Evolutionary conservation across 2,797 vertebrate genomes (phyloP).

Genomic region (Anniella stebbinsi): DNA sequence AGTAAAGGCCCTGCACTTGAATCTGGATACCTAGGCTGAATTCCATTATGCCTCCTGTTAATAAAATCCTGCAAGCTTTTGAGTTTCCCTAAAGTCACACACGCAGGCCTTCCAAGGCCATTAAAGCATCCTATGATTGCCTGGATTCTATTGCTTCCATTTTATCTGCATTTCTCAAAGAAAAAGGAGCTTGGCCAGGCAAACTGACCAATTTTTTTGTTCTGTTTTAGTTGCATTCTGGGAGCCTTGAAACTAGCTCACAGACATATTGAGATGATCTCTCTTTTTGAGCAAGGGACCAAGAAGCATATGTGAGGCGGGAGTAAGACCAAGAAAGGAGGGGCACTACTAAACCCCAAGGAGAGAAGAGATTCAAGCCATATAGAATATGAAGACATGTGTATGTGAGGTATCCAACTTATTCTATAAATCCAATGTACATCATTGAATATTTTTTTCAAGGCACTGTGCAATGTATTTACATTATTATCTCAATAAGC

Average conservation of each 20-base stretch:
- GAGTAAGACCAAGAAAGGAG: neutral
- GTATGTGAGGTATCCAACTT: neutral
- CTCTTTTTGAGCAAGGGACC: neutral
- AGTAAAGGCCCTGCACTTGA: neutral
- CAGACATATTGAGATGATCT: neutral
- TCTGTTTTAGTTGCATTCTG: neutral
- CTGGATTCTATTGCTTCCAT: neutral
- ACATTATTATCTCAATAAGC: neutral
- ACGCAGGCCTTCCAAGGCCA: neutral
- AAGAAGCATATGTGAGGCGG: neutral
- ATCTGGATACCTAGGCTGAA: neutral
- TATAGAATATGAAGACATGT: neutral
- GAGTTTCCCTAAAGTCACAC: neutral
- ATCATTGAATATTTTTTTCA: neutral
- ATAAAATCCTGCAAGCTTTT: constrained; percentile 1
- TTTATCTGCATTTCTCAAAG: neutral
- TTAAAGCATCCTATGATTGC: neutral
- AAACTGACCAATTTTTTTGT: neutral
- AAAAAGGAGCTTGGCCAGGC: neutral
- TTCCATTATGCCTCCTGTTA: neutral
- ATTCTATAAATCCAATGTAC: neutral
- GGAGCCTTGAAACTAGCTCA: neutral
- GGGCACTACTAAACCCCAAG: neutral
- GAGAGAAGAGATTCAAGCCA: neutral
- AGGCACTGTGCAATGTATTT: neutral